Evolutionary conservation across 2,113 vertebrate species (phyloP).

Genomic region (Myrmecophaga tridactyla): DNA sequence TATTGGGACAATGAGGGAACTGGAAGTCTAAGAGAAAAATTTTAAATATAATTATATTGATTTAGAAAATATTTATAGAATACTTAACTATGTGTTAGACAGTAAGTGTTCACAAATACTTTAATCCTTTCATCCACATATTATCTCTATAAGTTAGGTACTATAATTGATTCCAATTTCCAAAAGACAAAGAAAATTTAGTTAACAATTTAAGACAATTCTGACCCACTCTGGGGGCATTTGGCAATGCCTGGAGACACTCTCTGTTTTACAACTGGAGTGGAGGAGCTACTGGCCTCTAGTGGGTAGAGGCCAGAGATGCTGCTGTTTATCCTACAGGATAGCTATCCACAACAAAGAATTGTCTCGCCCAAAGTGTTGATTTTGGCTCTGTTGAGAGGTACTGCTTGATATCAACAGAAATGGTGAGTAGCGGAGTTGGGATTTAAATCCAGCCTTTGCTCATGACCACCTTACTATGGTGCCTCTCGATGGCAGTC

Average conservation of each 20-base stretch:
- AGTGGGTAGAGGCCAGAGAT: too few species aligned
- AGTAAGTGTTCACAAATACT: neutral
- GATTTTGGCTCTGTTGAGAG: neutral
- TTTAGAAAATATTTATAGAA: neutral
- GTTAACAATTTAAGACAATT: neutral
- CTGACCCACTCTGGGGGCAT: neutral
- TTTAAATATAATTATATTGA: neutral
- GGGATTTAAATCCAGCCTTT: neutral
- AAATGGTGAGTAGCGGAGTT: too few species aligned
- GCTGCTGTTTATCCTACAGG: neutral
- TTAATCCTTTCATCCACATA: neutral
- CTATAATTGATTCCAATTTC: neutral
- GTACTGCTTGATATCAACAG: neutral
- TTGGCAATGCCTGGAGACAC: too few species aligned
- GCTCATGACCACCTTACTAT: neutral
- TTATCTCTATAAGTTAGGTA: neutral
- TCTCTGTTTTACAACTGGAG: neutral
- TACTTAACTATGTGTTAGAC: neutral
- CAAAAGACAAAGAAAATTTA: neutral
- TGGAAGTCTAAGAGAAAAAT: neutral
- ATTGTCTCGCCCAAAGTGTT: neutral
- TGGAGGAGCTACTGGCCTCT: too few species aligned
- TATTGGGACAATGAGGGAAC: neutral
- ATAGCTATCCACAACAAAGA: neutral
- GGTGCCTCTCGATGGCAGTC: neutral